These are phyloP conservation scores for Melanerpes aurifrons DNA, from an alignment of 2,113 vertebrate species.

Conservation along the genomic window DNA sequence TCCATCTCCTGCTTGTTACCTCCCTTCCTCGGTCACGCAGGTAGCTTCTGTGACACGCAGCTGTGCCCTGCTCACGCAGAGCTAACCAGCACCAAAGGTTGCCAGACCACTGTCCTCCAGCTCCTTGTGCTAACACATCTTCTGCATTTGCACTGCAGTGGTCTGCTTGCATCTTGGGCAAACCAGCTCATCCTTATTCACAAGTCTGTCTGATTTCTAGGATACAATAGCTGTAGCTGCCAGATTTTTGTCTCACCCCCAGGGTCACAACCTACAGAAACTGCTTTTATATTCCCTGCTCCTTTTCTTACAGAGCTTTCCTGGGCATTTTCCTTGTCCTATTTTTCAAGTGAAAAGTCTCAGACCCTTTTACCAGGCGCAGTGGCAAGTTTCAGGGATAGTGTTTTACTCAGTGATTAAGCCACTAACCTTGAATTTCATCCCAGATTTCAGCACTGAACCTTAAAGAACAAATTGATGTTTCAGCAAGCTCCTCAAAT, in stretches of 20 bases:
- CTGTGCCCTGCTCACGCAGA: neutral
- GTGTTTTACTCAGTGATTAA: neutral
- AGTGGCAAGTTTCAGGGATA: neutral
- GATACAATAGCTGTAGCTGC: too few species aligned
- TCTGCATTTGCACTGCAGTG: neutral
- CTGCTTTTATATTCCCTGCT: neutral
- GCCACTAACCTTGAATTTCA: neutral
- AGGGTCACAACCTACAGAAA: neutral
- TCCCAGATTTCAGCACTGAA: neutral
- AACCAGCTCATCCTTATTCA: neutral
- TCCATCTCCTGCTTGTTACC: neutral
- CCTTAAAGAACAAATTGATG: neutral
- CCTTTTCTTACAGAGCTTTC: neutral
- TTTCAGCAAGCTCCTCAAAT: neutral
- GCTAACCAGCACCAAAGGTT: neutral
- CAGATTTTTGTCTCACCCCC: too few species aligned
- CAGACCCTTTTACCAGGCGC: neutral
- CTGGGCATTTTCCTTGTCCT: neutral
- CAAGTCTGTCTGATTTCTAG: neutral
- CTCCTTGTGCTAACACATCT: neutral
- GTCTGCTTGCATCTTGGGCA: neutral
- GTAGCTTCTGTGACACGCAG: neutral
- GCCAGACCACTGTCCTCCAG: neutral
- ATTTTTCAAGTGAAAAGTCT: neutral
- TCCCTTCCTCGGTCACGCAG: neutral